These are phyloP conservation scores for Phrixothrix hirtus DNA, from an alignment of 2,888 invertebrate genomes.

Conservation along the genomic window DNA sequence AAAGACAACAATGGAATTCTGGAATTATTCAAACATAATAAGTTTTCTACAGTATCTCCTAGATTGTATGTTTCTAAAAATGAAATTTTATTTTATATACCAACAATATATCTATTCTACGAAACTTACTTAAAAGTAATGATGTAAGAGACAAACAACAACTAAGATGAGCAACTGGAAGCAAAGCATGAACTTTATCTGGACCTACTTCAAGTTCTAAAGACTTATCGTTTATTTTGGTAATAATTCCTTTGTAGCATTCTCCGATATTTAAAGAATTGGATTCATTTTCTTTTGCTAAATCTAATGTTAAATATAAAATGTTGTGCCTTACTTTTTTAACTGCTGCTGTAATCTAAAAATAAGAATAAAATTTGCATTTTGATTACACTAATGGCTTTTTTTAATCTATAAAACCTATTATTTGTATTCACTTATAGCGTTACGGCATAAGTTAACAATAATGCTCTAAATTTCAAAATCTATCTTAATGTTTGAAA, in stretches of 20 bases:
- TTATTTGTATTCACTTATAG: no score
- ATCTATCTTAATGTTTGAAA: no score
- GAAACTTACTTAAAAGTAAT: constrained; percentile 10
- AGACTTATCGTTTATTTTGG: neutral
- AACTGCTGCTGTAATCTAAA: constrained; percentile 61
- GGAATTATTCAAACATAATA: constrained; percentile 43
- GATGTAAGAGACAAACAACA: constrained; percentile 8
- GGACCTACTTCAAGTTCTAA: constrained; percentile 5
- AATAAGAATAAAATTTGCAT: no score
- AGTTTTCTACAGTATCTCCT: constrained; percentile 43
- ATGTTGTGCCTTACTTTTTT: constrained; percentile 52
- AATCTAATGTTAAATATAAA: constrained; percentile 56
- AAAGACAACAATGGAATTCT: constrained; percentile 41
- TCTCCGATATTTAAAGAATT: neutral
- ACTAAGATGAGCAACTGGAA: constrained; percentile 17
- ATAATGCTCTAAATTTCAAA: no score
- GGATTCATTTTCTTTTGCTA: constrained; percentile 12
- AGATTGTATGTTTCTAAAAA: constrained; percentile 41
- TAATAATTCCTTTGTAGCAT: constrained; percentile 4
- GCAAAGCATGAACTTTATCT: constrained; percentile 1
- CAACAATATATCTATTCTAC: neutral
- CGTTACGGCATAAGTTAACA: no score
- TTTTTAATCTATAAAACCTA: no score
- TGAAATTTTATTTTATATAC: neutral
- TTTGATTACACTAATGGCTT: no score